Evolutionary conservation across 2,888 invertebrate genomes (phyloP), one percentile per base, ranked within the genome.

Genomic region (Patella pellucida): DNA sequence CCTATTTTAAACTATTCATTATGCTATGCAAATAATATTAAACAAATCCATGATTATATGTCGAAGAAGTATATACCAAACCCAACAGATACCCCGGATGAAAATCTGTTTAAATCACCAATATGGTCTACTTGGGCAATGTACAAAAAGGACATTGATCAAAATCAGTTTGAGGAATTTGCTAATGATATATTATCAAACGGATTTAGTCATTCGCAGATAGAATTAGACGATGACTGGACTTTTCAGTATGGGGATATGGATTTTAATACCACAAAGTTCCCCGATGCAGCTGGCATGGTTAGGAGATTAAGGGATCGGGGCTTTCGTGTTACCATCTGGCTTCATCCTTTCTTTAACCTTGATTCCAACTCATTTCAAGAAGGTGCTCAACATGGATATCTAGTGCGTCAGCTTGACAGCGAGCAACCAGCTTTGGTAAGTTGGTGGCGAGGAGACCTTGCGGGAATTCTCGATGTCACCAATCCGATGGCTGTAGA

Each of bases 91-190:
- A 90, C 93, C 72, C 95, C 95, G 0, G 94, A 95, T 82, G 91
- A 92, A 76, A 92, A 93, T 74, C 95, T 96, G 94, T 93, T 97
- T 52, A 92, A 92, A 74, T 93, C 95, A 88, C 97, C 97, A 0
- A 94, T 97, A 75, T 97, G 96, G 96, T 96, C 96, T 0, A 96
- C 96, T 0, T 96, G 96, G 96, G 95, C 95, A 0, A 93, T 94
- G 78, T 96, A 95, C 87, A 94, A 94, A 84, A 92, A 93, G 0
- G 92, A 93, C 79, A 94, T 97, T 2, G 93, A 93, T 81, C 94
- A 95, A 78, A 83, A 90, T 0, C 82, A 81, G 31, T 82, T 89
- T 1, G 52, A 86, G 19, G 69, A 83, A 7, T 88, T 85, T 73
- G 88, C 88, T 2, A 52, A 77, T 50, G 78, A 81, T 50, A 83